Conservation (phyloP, 92 coral and sea anemone genomes). For the Chrysogorgia sp. region DNA sequence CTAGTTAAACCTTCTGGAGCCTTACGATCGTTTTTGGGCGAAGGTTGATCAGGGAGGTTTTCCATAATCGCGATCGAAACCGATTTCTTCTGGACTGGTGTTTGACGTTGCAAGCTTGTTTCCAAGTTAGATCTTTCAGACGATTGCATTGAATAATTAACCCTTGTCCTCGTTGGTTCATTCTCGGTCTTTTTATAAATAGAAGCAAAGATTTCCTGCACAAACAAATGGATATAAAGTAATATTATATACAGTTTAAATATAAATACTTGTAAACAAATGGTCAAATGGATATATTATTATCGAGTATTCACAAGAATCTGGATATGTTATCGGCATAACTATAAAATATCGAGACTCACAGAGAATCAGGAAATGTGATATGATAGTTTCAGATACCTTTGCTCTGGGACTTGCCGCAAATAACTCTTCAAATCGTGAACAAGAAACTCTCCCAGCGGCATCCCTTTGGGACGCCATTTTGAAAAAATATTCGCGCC, state of each 20-base stretch:
- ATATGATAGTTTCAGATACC: conserved; percentile 37
- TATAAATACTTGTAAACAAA: background rate
- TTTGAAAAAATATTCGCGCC: conserved; percentile 13
- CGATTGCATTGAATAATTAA: background rate
- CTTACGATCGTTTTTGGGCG: background rate
- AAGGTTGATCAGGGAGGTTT: background rate
- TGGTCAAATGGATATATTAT: background rate
- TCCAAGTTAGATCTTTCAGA: background rate
- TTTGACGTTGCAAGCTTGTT: background rate
- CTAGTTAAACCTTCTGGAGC: background rate
- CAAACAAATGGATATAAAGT: background rate
- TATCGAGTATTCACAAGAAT: background rate
- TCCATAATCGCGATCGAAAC: background rate
- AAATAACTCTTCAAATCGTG: conserved; percentile 69
- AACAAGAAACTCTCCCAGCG: background rate
- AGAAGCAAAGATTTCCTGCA: conserved; percentile 1
- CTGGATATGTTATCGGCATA: background rate
- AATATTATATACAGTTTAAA: no score
- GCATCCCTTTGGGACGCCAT: conserved; percentile 17
- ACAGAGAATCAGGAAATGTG: background rate
- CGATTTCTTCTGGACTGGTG: background rate
- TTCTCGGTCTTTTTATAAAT: background rate
- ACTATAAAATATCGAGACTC: background rate
- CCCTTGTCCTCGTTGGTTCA: background rate
- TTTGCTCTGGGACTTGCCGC: conserved; percentile 83